A percentile compares a stretch with the other conserved stretches of the same genome.
These are phyloP conservation scores for Lissonota sp. DNA, from an alignment of 2,888 invertebrate species.

Conservation along the genomic window DNA sequence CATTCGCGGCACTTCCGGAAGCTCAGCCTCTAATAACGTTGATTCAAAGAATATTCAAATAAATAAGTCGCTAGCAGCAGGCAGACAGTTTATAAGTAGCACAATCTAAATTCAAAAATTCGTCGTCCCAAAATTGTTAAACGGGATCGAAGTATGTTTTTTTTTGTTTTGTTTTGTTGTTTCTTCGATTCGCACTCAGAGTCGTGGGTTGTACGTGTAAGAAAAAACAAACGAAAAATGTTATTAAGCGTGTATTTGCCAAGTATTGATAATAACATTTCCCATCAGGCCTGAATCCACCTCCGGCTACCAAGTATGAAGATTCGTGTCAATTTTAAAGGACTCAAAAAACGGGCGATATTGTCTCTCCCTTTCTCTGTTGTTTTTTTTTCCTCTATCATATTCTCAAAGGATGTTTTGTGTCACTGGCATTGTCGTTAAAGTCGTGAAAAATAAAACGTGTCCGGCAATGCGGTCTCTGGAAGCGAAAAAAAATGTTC, in stretches of 20 bases:
- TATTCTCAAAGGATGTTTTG: slow-evolving; percentile 20
- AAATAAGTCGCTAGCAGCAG: slow-evolving; percentile 71
- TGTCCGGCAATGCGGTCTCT: slow-evolving; percentile 21
- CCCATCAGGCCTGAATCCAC: slow-evolving; percentile 64
- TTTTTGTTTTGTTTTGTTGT: slow-evolving; percentile 36
- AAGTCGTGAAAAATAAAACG: slow-evolving; percentile 6
- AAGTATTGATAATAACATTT: slow-evolving; percentile 10
- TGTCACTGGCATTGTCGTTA: slow-evolving; percentile 32
- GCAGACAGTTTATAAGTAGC: slow-evolving; percentile 75
- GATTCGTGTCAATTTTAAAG: slow-evolving; percentile 60
- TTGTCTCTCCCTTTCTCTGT: slow-evolving; percentile 8
- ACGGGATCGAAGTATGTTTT: slow-evolving; percentile 4
- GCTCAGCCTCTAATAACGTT: slow-evolving; percentile 61
- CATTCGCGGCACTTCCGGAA: slow-evolving; percentile 65
- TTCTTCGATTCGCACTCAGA: slow-evolving; percentile 25
- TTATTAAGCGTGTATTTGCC: no score
- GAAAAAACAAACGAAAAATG: no score
- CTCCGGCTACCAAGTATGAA: slow-evolving; percentile 67
- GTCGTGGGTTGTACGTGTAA: slow-evolving; percentile 47
- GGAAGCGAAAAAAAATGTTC: slow-evolving; percentile 34
- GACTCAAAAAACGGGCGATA: slow-evolving; percentile 52
- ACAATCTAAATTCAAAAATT: slow-evolving; percentile 65
- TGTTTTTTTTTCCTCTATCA: slow-evolving; percentile 40
- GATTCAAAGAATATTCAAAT: slow-evolving; percentile 31
- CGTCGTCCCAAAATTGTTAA: slow-evolving; percentile 48